Evolutionary conservation across 2,797 vertebrate species (phyloP), one percentile per base, ranked within the genome.

Genomic region (Capromys pilorides): DNA sequence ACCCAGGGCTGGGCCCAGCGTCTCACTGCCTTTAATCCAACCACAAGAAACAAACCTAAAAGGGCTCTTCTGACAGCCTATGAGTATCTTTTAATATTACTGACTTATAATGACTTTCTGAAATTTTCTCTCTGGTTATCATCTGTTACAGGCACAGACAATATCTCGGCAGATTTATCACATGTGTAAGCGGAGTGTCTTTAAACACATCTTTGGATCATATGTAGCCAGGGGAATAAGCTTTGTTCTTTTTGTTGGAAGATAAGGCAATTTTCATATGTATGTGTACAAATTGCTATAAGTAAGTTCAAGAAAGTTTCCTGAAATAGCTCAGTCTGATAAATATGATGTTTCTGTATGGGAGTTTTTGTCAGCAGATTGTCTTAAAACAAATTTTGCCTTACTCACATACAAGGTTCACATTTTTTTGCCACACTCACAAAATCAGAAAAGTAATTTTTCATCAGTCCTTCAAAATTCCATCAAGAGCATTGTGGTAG

Each of bases 371-470:
- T 92, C 16, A 51, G 4, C 69, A 96, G 88, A 89, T 88, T 31
- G 83, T 93, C n/a, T 86, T 81, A 41, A 82, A 84, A 84, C 7
- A 79, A n/a, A 33, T 90, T 94, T 88, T 86, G 67, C n/a, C n/a
- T 95, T 67, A 66, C 24, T 88, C 22, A 45, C 3, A 88, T 6
- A 13, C 2, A 19, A 75, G 49, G 84, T 49, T 93, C 93, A 73
- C 13, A 83, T 89, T 94, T 94, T 57, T 57, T 79, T 67, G 83
- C 18, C 19, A 73, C 54, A 88, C 26, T 91, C 85, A 92, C 51
- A 96, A 90, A 84, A 33, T 91, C 85, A 92, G 59, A 96, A 90
- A 84, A 28, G 64, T 21, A 33, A 93, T 75, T 92, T 93, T 92
- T 64, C n/a, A 78, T 80, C 85, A 83, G 61, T 39, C 14, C 57